Evolutionary conservation across 1,140 invertebrate species (phyloP).

Genomic region (Bombus waltoni): DNA sequence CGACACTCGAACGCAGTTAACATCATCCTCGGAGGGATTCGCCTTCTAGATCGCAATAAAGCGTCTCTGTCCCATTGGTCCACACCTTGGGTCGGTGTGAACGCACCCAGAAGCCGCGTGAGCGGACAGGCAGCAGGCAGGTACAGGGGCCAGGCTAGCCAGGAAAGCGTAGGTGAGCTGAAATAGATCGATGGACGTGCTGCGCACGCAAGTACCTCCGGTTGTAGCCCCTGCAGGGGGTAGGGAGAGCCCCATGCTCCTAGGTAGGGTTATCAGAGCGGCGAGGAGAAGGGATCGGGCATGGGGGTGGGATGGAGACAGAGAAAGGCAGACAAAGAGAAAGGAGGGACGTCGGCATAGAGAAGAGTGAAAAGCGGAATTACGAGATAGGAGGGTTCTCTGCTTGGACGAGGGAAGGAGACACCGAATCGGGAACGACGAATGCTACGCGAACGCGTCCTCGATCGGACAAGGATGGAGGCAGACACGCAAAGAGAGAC

Average conservation of each 20-base stretch:
- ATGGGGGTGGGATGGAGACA: conserved; percentile 3
- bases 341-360: conserved; percentile 10
- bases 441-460: neutral
- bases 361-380: conserved; percentile 7
- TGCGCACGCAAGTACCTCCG: conserved; percentile 73
- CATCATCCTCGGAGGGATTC: neutral
- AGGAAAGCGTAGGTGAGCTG: conserved; percentile 71
- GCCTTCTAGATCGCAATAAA: conserved; percentile 17
- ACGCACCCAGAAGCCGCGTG: conserved; percentile 53
- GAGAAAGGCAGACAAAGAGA: conserved; percentile 18
- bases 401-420: neutral
- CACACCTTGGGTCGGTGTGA: conserved; percentile 44
- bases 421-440: neutral
- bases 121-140: conserved; percentile 24
- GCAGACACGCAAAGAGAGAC: neutral
- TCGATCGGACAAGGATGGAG: neutral
- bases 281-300: conserved; percentile 14
- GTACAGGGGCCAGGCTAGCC: conserved; percentile 53
- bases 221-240: conserved; percentile 54
- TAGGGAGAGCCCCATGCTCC: conserved; percentile 49
- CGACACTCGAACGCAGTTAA: neutral
- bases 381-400: neutral
- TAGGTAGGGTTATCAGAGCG: conserved; percentile 43
- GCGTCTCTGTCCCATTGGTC: conserved; percentile 9
- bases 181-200: conserved; percentile 75